A percentile compares a stretch with the other conserved stretches of the same genome.
Conservation (phyloP, 2,888 invertebrate genomes). For the Xylophagus ater region DNA sequence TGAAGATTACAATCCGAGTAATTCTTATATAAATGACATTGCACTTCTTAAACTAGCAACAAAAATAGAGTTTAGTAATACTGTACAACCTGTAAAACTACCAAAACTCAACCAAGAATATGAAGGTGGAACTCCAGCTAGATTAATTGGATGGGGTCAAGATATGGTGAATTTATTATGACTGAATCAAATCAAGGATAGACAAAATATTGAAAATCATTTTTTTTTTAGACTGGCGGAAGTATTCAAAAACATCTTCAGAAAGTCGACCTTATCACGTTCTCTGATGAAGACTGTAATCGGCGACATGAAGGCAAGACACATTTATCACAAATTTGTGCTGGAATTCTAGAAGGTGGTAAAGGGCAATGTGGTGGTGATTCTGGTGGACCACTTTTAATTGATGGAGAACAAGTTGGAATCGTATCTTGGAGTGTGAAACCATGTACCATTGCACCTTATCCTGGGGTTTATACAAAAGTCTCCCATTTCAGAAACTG, state of each 20-base stretch:
- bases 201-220: neutral
- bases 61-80: constrained; percentile 23
- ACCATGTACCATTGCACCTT: constrained; percentile 37
- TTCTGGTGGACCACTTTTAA: constrained; percentile 40
- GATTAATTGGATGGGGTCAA: constrained; percentile 32
- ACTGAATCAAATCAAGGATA: too few species aligned
- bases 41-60: constrained; percentile 31
- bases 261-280: constrained; percentile 33
- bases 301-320: constrained; percentile 26
- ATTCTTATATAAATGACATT: constrained; percentile 35
- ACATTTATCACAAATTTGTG: constrained; percentile 36
- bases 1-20: constrained; percentile 24
- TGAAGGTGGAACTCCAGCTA: constrained; percentile 22
- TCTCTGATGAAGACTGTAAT: constrained; percentile 34
- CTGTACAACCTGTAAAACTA: constrained; percentile 26
- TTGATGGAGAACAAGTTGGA: constrained; percentile 33
- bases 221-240: constrained; percentile 30
- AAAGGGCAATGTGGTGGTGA: constrained; percentile 40
- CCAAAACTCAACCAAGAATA: constrained; percentile 21
- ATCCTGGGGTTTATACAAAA: constrained; percentile 40
- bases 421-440: constrained; percentile 41
- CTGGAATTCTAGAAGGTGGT: constrained; percentile 39
- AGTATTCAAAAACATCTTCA: constrained; percentile 30
- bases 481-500: constrained; percentile 34
- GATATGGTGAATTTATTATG: too few species aligned